These are phyloP conservation scores for Eilema caniola DNA, from an alignment of 2,888 invertebrate species.

Conservation along the genomic window DNA sequence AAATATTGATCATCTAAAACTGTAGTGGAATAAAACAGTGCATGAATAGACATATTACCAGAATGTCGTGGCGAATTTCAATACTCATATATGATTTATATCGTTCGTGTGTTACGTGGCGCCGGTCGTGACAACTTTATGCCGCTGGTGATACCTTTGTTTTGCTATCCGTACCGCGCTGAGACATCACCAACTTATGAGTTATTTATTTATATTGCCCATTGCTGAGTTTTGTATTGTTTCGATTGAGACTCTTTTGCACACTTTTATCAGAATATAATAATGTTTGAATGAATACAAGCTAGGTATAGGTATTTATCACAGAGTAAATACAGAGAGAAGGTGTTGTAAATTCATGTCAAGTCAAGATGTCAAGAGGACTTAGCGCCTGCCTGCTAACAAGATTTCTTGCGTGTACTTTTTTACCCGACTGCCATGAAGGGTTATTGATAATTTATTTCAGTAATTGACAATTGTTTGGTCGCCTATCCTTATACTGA, in stretches of 20 bases:
- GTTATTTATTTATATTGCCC: slow-evolving; percentile 35
- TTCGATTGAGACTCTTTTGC: slow-evolving; percentile 9
- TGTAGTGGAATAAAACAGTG: slow-evolving; percentile 21
- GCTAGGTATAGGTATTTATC: too few species aligned
- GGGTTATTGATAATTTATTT: too few species aligned
- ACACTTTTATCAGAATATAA: slow-evolving; percentile 12
- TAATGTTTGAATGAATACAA: too few species aligned
- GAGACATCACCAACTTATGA: slow-evolving; percentile 57
- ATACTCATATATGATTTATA: slow-evolving; percentile 67
- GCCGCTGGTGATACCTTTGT: slow-evolving; percentile 63
- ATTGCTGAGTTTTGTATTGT: slow-evolving; percentile 20
- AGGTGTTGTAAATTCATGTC: too few species aligned
- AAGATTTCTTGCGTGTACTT: too few species aligned
- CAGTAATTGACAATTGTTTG: too few species aligned
- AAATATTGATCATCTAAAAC: not conserved
- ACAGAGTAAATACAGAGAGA: too few species aligned
- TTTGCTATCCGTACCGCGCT: slow-evolving; percentile 56
- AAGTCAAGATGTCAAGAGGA: too few species aligned
- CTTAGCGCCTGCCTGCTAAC: too few species aligned
- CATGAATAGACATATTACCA: slow-evolving; percentile 26
- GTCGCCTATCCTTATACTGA: too few species aligned
- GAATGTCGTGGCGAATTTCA: slow-evolving; percentile 29
- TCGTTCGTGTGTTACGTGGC: slow-evolving; percentile 67
- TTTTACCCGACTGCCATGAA: too few species aligned
- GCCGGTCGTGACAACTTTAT: slow-evolving; percentile 76